phyloP scores from a whole-genome alignment of 2,888 invertebrate genomes.

The Synanthedon tipuliformis region DNA sequence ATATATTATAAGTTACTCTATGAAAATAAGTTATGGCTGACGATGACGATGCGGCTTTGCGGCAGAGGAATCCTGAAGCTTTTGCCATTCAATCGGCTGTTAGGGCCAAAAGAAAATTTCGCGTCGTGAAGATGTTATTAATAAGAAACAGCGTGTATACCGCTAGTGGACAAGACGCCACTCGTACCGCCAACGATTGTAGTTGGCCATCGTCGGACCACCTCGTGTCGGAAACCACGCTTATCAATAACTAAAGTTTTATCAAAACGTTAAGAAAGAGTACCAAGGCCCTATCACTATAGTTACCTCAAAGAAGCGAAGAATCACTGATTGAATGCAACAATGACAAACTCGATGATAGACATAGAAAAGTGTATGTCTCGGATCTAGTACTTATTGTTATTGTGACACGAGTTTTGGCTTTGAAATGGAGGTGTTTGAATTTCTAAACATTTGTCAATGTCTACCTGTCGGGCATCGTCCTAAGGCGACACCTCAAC shows the following conservation, averaged over 20 bases:
- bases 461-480: too few species aligned
- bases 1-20: too few species aligned
- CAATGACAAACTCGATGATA: slow-evolving; percentile 99
- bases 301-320: slow-evolving; percentile 94
- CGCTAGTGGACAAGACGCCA: slow-evolving; percentile 92
- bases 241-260: slow-evolving; percentile 90
- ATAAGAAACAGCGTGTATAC: slow-evolving; percentile 93
- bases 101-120: slow-evolving; percentile 88
- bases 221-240: slow-evolving; percentile 96
- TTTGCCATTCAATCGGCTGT: slow-evolving; percentile 95
- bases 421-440: slow-evolving; percentile 99
- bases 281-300: slow-evolving; percentile 96
- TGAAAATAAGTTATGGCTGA: slow-evolving; percentile 37
- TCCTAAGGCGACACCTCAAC: too few species aligned
- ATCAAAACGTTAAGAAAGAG: slow-evolving; percentile 89
- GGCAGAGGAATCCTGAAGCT: slow-evolving; percentile 94
- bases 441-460: slow-evolving; percentile 98
- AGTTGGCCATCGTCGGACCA: slow-evolving; percentile 95
- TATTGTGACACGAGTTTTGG: slow-evolving; percentile 98
- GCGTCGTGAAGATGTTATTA: slow-evolving; percentile 88
- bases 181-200: slow-evolving; percentile 95
- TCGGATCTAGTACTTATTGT: slow-evolving; percentile 92
- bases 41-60: slow-evolving; percentile 57
- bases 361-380: slow-evolving; percentile 98
- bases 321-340: slow-evolving; percentile 97